These are phyloP conservation scores for Eleginops maclovinus DNA, from an alignment of 2,113 vertebrate species.

Conservation along the genomic window DNA sequence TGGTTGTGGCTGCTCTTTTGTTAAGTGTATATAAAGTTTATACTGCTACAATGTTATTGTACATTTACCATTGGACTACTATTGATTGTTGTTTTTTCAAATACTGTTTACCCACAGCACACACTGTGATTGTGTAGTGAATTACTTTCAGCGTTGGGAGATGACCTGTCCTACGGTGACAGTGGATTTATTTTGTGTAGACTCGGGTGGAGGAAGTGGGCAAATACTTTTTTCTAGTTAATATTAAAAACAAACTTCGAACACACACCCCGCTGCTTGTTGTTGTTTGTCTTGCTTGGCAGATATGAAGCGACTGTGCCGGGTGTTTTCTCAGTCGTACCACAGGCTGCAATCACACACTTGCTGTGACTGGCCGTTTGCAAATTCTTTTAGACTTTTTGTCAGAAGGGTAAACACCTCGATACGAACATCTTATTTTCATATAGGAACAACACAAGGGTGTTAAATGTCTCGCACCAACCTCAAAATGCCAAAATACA, in stretches of 20 bases:
- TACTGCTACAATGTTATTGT: conserved; percentile 31
- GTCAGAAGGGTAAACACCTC: too few relatives aligned
- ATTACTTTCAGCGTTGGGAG: conserved; percentile 13
- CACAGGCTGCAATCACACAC: background rate
- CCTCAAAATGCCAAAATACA: too few relatives aligned
- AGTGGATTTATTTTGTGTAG: conserved; percentile 48
- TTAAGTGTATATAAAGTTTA: conserved; percentile 18
- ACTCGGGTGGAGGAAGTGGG: conserved; percentile 59
- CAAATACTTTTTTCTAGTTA: conserved; percentile 37
- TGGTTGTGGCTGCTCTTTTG: conserved; percentile 47
- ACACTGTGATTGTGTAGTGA: conserved; percentile 35
- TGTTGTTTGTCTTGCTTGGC: conserved; percentile 18
- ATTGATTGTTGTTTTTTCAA: conserved; percentile 32
- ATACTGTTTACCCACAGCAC: conserved; percentile 36
- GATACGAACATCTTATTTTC: too few relatives aligned
- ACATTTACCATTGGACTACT: conserved; percentile 30
- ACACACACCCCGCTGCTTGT: conserved; percentile 6
- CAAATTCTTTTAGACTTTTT: background rate
- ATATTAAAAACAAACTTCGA: conserved; percentile 62
- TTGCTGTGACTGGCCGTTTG: conserved; percentile 10
- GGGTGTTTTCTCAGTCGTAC: conserved; percentile 34
- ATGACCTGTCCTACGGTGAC: conserved; percentile 36
- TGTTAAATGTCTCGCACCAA: too few relatives aligned
- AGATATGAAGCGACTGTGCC: background rate
- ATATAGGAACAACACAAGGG: too few relatives aligned